These are phyloP conservation scores for Thermophis baileyi DNA, from an alignment of 2,113 vertebrate species.

Conservation along the genomic window DNA sequence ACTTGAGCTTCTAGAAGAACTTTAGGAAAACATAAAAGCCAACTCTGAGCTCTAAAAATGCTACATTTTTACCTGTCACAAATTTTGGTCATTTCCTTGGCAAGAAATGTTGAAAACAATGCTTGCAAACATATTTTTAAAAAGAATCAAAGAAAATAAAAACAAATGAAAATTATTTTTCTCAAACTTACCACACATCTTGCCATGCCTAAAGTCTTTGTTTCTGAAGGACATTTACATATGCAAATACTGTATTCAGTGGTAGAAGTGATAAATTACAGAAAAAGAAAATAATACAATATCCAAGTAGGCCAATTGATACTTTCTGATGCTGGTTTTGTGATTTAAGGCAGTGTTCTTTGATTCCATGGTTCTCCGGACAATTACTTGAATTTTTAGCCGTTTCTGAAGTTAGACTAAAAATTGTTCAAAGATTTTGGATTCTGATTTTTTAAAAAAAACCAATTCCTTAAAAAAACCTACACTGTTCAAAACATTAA, in stretches of 20 bases:
- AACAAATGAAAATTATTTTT: not conserved
- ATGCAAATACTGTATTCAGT: not conserved
- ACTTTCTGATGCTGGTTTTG: not conserved
- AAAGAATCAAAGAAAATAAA: not conserved
- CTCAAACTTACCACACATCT: not conserved
- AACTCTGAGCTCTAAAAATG: not conserved
- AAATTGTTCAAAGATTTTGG: not conserved
- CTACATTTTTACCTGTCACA: not conserved
- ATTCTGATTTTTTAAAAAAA: not conserved
- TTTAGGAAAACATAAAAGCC: not conserved
- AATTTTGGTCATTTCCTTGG: not conserved
- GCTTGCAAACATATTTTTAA: not conserved
- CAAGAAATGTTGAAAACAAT: not conserved
- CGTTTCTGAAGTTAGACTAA: not conserved
- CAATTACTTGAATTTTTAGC: not conserved
- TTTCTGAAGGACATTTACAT: not conserved
- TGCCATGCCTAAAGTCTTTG: not conserved
- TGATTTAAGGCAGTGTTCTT: not conserved
- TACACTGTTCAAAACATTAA: not conserved
- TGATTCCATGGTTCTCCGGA: not conserved
- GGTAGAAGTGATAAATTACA: not conserved
- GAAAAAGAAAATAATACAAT: not conserved
- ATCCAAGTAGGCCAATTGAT: not conserved
- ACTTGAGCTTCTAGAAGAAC: not conserved
- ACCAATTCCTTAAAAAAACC: not conserved